Evolutionary conservation across 2,888 invertebrate genomes (phyloP), one percentile per base, ranked within the genome.

Genomic region (Rhagophthalmus giganteus): DNA sequence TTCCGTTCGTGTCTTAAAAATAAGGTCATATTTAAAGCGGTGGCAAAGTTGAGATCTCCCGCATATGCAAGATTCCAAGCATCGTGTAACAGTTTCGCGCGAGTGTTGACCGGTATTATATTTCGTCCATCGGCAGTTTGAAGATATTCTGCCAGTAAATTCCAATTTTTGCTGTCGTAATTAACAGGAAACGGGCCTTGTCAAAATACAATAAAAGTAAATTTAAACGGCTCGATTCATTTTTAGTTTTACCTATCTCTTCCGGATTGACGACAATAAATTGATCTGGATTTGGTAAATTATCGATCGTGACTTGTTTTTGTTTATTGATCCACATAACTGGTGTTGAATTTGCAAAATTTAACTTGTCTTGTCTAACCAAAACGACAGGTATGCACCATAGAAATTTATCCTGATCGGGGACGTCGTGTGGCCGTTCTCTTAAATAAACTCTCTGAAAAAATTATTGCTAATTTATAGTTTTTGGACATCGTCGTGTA

Each of bases 201-300:
- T 20, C 3, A 20, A 5, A 20, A 20, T 20, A 7, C 9, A 15
- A 8, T 40, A 10, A 11, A 10, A 14, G 6, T 24, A 27, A 8
- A 24, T 13, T n/a, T n/a, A 11, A 15, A 26, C 3, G 6, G 11
- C 20, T n/a, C 14, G 1, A 16, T 12, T 7, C 10, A 25, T 35
- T 38, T 27, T 38, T 16, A 1, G 16, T 62, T 74, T 69, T 66
- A 86, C 88, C 90, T 55, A 90, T 90, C 76, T 91, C 90, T 66
- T 90, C 90, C 2, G 89, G 87, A 73, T 91, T 92, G 1, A 90
- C 79, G 44, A 92, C 86, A 35, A 91, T 79, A 65, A 90, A 90
- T 38, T 82, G 72, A 35, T 86, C 76, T 13, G 77, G 74, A 0
- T 66, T 70, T 0, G 86, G 83, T 62, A 85, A 73, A 45, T 81